Conservation (phyloP, 2,113 vertebrate genomes). For the Clarias gariepinus region DNA sequence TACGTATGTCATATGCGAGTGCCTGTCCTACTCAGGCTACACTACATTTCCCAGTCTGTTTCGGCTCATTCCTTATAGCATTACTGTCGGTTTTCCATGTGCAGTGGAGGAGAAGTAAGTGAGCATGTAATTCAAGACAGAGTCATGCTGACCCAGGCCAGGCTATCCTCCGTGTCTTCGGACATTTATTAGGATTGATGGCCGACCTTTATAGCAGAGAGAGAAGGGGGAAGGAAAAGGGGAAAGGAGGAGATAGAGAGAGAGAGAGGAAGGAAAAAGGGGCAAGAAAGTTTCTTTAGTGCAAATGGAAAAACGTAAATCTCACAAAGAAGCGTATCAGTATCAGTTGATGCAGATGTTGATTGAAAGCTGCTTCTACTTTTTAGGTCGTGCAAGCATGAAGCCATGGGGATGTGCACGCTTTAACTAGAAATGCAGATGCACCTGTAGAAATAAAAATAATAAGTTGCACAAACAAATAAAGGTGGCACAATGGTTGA, state of each 20-base stretch:
- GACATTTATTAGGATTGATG: slow-evolving; percentile 43
- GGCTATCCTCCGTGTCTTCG: slow-evolving; percentile 39
- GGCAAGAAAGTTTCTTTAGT: background rate
- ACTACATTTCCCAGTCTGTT: background rate
- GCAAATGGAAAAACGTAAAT: background rate
- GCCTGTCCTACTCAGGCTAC: background rate
- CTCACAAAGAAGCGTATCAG: background rate
- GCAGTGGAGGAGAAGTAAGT: background rate
- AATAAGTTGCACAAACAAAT: background rate
- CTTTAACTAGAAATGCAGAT: background rate
- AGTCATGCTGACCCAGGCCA: slow-evolving; percentile 30
- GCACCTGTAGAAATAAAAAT: background rate
- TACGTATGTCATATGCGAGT: background rate
- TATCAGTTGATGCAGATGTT: background rate
- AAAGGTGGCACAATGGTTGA: background rate
- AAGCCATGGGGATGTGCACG: background rate
- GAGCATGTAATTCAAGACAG: slow-evolving; percentile 33
- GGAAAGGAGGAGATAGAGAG: no score
- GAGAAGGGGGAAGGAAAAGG: background rate
- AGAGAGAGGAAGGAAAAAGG: background rate
- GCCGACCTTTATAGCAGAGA: slow-evolving; percentile 6
- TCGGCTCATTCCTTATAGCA: background rate
- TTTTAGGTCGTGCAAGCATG: background rate
- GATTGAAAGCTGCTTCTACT: background rate
- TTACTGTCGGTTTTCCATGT: slow-evolving; percentile 21